These are phyloP conservation scores for Ophion obscuratus DNA, from an alignment of 2,888 invertebrate species.

Conservation along the genomic window DNA sequence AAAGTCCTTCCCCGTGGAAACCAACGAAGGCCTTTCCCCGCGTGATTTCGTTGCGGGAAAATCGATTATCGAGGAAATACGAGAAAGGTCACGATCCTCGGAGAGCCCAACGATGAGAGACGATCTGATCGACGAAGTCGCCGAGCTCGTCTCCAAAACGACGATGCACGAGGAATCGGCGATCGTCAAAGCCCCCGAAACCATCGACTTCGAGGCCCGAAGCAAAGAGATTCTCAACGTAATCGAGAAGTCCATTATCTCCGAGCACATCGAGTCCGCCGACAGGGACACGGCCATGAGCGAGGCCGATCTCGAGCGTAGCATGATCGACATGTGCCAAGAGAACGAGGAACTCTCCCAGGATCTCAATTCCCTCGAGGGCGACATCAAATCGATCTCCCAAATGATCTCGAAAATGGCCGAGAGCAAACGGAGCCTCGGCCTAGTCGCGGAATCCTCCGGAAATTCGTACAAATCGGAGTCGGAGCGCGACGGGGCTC, in stretches of 20 bases:
- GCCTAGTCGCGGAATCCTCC: constrained; percentile 19
- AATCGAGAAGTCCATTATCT: constrained; percentile 80
- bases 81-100: constrained; percentile 25
- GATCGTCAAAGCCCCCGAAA: constrained; percentile 62
- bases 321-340: constrained; percentile 71
- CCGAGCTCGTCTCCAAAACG: constrained; percentile 67
- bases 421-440: constrained; percentile 66
- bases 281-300: constrained; percentile 62
- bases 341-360: constrained; percentile 73
- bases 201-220: constrained; percentile 78
- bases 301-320: constrained; percentile 70
- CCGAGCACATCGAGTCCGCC: constrained; percentile 73
- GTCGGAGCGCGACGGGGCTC: constrained; percentile 46
- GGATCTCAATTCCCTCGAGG: constrained; percentile 71
- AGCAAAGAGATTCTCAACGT: constrained; percentile 79
- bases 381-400: constrained; percentile 74
- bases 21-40: constrained; percentile 43
- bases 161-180: constrained; percentile 62
- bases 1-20: constrained; percentile 53
- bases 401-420: constrained; percentile 73
- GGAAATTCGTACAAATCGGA: constrained; percentile 52
- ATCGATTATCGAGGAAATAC: neutral
- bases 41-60: constrained; percentile 25
- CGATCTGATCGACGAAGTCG: constrained; percentile 58
- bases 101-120: constrained; percentile 8